phyloP scores from a whole-genome alignment of 2,797 vertebrate genomes.

The Myoxocephalus aenaeus region DNA sequence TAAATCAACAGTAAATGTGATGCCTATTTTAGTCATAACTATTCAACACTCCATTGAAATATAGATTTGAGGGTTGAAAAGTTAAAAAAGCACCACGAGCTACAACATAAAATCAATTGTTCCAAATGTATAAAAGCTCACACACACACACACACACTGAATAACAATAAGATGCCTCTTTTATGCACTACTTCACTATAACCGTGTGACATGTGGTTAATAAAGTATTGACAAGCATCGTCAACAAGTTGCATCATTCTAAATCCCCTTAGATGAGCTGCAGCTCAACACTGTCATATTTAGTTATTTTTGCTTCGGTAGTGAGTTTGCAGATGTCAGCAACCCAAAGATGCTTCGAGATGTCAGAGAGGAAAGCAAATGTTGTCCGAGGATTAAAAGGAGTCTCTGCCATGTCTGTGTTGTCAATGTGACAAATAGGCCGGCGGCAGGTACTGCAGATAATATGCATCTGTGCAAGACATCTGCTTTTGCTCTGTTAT shows the following conservation, averaged over 20 bases:
- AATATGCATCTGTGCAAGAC: neutral
- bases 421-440: neutral
- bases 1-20: neutral
- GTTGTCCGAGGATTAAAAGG: slow-evolving; percentile 3
- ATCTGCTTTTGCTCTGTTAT: neutral
- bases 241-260: neutral
- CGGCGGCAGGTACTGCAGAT: neutral
- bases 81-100: neutral
- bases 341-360: neutral
- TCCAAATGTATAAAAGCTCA: neutral
- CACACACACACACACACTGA: neutral
- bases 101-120: neutral
- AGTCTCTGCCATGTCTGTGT: neutral
- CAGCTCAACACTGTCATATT: neutral
- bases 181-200: neutral
- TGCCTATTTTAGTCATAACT: neutral
- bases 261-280: slow-evolving; percentile 1
- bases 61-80: neutral
- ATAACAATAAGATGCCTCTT: neutral
- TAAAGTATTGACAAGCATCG: neutral
- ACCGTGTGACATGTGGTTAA: neutral
- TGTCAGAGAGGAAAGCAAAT: slow-evolving; percentile 9
- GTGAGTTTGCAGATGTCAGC: slow-evolving; percentile 23
- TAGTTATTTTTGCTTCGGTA: neutral
- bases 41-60: neutral